These are phyloP conservation scores for Drosophila cognata DNA, from an alignment of 2,888 invertebrate species.

Conservation along the genomic window DNA sequence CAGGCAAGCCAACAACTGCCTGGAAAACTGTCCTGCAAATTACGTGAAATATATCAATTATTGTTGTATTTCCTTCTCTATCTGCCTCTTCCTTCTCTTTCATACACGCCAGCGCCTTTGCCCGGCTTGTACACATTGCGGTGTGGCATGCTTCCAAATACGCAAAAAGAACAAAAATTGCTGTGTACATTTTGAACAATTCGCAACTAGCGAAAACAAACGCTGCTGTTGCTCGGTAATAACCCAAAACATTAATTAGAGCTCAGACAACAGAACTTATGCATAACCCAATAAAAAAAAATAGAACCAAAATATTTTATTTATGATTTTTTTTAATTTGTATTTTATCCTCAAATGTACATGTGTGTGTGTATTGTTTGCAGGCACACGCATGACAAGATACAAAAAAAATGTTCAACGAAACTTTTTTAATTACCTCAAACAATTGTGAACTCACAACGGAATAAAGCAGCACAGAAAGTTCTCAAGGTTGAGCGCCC, in stretches of 20 bases:
- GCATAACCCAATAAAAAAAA: constrained; percentile 7
- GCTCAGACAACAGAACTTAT: constrained; percentile 16
- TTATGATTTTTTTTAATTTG: constrained; percentile 5
- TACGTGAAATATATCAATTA: not conserved
- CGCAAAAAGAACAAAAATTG: constrained; percentile 1
- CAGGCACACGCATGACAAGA: constrained; percentile 15
- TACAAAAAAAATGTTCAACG: constrained; percentile 6
- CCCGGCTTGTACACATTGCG: constrained; percentile 11
- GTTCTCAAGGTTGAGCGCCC: constrained; percentile 22
- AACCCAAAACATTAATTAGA: constrained; percentile 37
- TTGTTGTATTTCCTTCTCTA: not conserved
- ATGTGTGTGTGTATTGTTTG: constrained; percentile 23
- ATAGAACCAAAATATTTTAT: constrained; percentile 17
- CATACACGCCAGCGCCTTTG: not conserved
- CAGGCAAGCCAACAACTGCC: not conserved
- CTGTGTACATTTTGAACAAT: constrained; percentile 17
- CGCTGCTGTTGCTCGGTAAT: constrained; percentile 3
- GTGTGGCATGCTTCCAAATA: constrained; percentile 12
- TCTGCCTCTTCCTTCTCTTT: not conserved
- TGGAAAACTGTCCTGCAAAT: not conserved
- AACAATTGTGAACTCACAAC: constrained; percentile 38
- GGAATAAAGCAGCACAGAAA: constrained; percentile 18
- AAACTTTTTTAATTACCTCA: constrained; percentile 63
- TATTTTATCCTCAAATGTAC: not conserved
- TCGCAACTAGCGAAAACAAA: constrained; percentile 24